Base-by-base conservation (phyloP, 2,113 vertebrate species). In the Ondatra zibethicus region DNA sequence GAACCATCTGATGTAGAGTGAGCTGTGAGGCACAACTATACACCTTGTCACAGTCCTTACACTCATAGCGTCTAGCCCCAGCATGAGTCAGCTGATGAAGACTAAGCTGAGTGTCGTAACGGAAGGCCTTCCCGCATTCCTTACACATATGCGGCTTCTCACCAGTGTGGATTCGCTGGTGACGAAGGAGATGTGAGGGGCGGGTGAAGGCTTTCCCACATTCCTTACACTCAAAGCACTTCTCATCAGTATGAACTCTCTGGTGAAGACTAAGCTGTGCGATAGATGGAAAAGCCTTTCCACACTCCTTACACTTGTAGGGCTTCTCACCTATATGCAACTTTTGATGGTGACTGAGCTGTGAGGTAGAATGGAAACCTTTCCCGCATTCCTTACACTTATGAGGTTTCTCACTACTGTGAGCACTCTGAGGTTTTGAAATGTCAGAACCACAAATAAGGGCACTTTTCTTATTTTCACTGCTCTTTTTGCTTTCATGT, bases 21-120 rank as follows among this genome's bases (percentile, higher is more conserved):
- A 98, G 97, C 72, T 98, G 98, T 0, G 98, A 98, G 66, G 98
- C 96, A 91, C 98, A 98, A 68, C 97, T 98, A 70, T 98, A 98
- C 3, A 97, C 97, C 14, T 98, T 98, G 9, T 98, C 97, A 29
- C 98, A 98, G 65, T 98, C 98, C 2, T 97, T 96, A 61, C 98
- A 98, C 89, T 98, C 89, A 82, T 97, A 98, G 7, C 92, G 96
- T 77, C 97, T 97, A 33, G 98, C 97, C 13, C 97, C 98, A 0
- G 98, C 98, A 36, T 98, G 98, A 77, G 92, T 84, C 0, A 98
- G 96, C 84, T 81, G 98, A 90, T 98, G 98, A 68, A 98, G 97
- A 76, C 98, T 95, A 76, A 98, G 98, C 75, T 98, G 98, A 0
- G 98, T 98, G 95, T 98, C 98, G 45, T 98, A 98, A 2, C 92